phyloP scores from a whole-genome alignment of 2,113 vertebrate species.

The Mirounga angustirostris region DNA sequence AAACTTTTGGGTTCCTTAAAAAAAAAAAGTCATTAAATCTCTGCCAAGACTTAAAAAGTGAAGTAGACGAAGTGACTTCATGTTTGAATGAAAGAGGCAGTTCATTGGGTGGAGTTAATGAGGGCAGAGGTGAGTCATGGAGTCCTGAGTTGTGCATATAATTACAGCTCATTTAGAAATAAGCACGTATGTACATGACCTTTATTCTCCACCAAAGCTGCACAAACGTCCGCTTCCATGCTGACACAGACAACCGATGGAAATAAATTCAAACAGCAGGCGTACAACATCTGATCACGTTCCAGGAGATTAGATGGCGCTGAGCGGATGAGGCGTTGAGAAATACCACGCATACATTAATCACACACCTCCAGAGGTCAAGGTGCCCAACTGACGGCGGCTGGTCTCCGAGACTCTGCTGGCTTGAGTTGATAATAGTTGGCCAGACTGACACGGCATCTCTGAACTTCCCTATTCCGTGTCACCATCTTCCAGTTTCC shows the following conservation, averaged over 20 bases:
- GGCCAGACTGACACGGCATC: rapidly evolving
- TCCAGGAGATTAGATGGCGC: neutral
- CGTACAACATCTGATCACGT: neutral
- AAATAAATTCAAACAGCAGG: neutral
- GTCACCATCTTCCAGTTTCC: neutral
- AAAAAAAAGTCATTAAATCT: neutral
- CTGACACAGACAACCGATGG: neutral
- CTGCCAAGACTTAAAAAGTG: slow-evolving; percentile 35
- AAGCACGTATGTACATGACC: slow-evolving; percentile 71
- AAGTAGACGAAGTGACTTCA: slow-evolving; percentile 55
- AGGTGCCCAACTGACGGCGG: neutral
- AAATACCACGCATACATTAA: neutral
- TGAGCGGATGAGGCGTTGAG: neutral
- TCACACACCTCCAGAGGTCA: neutral
- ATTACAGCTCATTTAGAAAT: slow-evolving; percentile 52
- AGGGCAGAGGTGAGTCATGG: slow-evolving; percentile 74
- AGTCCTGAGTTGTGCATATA: slow-evolving; percentile 27
- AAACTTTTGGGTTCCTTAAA: neutral
- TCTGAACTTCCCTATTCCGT: neutral
- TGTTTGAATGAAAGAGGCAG: slow-evolving; percentile 39
- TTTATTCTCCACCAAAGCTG: slow-evolving; percentile 28
- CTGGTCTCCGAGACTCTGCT: neutral
- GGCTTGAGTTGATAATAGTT: no score
- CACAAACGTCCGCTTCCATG: neutral
- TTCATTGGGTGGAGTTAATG: slow-evolving; percentile 70